Conservation (phyloP, 37 sponge, comb jelly and placozoan species). For the Geodia barretti region DNA sequence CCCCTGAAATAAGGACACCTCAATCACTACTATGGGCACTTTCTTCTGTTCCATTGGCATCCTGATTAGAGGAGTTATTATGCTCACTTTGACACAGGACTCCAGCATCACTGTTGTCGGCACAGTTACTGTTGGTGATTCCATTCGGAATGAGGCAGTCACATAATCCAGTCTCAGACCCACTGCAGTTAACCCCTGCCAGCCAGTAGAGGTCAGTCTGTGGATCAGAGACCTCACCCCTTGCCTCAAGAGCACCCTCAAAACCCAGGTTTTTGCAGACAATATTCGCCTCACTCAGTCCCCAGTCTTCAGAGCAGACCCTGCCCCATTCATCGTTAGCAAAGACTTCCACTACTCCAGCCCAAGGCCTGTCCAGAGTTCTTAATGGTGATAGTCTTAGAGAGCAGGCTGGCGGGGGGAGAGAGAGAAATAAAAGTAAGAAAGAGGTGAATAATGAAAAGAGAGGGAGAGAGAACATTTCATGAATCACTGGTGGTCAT, state of each 20-base stretch:
- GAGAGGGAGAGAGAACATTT: too few species aligned
- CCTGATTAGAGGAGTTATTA: neutral
- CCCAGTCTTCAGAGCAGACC: constrained; percentile 16
- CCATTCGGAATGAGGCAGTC: neutral
- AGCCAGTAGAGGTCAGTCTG: neutral
- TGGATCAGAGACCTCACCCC: neutral
- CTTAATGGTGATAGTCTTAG: neutral
- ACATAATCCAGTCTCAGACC: neutral
- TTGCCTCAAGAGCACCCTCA: neutral
- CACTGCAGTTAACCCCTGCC: neutral
- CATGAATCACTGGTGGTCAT: too few species aligned
- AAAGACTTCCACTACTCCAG: constrained; percentile 14
- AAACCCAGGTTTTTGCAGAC: constrained; percentile 10
- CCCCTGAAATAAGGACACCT: too few species aligned
- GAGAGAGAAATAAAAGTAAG: too few species aligned
- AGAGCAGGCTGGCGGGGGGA: too few species aligned
- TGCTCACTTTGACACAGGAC: neutral
- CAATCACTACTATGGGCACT: neutral
- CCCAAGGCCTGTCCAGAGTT: constrained; percentile 1
- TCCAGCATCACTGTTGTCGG: neutral
- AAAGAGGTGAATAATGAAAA: too few species aligned
- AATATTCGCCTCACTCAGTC: constrained; percentile 4
- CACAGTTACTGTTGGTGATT: neutral
- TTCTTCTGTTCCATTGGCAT: neutral
- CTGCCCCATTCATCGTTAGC: constrained; percentile 24